Evolutionary conservation across 2,888 invertebrate species (phyloP).

Genomic region (Bruchidius siliquastri): DNA sequence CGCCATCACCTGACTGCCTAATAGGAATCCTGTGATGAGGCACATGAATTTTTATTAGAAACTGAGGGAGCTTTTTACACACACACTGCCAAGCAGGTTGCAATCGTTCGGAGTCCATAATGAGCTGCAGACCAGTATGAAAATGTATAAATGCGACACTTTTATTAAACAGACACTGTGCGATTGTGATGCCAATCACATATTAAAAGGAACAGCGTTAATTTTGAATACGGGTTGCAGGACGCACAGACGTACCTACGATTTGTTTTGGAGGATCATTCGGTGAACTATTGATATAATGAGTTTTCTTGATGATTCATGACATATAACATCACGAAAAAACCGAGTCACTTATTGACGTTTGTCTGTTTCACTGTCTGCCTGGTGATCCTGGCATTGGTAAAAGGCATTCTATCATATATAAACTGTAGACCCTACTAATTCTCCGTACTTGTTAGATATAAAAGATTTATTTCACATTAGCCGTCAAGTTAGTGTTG

Average conservation of each 20-base stretch:
- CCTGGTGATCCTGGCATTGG: no score
- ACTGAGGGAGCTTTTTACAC: neutral
- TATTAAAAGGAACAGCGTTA: neutral
- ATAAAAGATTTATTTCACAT: no score
- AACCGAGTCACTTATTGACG: no score
- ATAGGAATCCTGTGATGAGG: neutral
- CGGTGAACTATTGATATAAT: no score
- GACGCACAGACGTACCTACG: neutral
- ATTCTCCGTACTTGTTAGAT: no score
- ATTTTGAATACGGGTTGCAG: neutral
- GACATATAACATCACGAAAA: no score
- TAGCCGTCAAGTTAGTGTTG: no score
- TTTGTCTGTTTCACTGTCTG: no score
- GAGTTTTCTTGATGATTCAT: no score
- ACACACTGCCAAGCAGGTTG: neutral
- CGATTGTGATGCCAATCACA: neutral
- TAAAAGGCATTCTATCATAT: no score
- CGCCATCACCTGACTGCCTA: neutral
- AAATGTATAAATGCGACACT: neutral
- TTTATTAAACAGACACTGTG: neutral
- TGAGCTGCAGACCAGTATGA: neutral
- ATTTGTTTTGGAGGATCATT: neutral
- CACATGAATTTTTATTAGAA: neutral
- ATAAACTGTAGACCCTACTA: no score
- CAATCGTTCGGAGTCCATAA: neutral